Evolutionary conservation across 2,797 vertebrate genomes (phyloP).

Genomic region (Anableps anableps): DNA sequence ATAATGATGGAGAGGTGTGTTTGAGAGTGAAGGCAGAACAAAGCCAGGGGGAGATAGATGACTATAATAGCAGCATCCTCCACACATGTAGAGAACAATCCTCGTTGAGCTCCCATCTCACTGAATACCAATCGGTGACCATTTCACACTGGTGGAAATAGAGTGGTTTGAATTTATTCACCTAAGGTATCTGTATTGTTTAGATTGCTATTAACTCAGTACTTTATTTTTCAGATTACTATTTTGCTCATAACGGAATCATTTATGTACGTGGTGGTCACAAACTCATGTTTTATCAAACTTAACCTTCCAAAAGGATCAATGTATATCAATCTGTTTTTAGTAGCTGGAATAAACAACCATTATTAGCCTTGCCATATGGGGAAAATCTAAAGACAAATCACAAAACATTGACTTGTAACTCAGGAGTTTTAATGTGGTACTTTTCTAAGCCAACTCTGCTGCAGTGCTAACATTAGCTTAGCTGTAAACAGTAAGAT

Average conservation of each 20-base stretch:
- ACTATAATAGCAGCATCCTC: slow-evolving; percentile 73
- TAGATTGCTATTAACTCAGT: slow-evolving; percentile 1
- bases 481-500: background rate
- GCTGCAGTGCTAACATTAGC: background rate
- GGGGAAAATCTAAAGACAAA: background rate
- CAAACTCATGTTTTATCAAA: slow-evolving; percentile 8
- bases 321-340: background rate
- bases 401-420: background rate
- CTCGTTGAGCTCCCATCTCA: slow-evolving; percentile 57
- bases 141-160: slow-evolving; percentile 33
- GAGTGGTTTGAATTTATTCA: slow-evolving; percentile 8
- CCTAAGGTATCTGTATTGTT: background rate
- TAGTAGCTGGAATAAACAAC: background rate
- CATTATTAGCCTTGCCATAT: background rate
- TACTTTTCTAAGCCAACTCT: background rate
- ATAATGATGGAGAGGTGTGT: slow-evolving; percentile 65
- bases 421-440: background rate
- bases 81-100: slow-evolving; percentile 67
- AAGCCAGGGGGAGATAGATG: slow-evolving; percentile 70
- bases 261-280: background rate
- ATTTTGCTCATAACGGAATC: background rate
- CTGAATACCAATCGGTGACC: slow-evolving; percentile 27
- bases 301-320: background rate
- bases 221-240: background rate
- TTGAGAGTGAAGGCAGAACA: slow-evolving; percentile 66